These are phyloP conservation scores for Alauda arvensis DNA, from an alignment of 2,797 vertebrate genomes.

Conservation along the genomic window DNA sequence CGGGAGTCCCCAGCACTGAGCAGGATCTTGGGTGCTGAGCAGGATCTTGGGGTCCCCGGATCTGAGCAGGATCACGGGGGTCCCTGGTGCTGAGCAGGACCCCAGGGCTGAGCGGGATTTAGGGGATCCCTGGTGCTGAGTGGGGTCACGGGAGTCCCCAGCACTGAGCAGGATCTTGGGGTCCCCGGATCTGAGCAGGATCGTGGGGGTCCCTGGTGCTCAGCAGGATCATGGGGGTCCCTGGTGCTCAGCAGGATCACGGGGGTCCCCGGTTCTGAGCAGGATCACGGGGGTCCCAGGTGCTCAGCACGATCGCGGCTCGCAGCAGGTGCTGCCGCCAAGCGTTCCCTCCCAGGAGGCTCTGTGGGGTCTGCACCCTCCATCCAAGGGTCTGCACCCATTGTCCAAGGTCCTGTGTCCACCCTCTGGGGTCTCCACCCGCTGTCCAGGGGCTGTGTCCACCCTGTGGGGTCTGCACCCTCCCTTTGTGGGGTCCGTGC, in stretches of 20 bases:
- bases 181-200: not conserved
- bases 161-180: accelerated
- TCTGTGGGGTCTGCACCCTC: no score
- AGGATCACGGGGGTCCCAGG: not conserved
- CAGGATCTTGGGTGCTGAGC: no score
- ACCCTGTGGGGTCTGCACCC: no score
- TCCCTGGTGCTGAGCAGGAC: no score
- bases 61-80: no score
- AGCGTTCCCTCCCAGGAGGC: accelerated
- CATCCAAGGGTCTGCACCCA: no score
- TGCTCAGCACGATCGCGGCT: not conserved
- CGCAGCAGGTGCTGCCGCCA: accelerated
- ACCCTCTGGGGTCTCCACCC: not conserved
- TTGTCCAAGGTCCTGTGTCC: no score
- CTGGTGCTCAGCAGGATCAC: not conserved
- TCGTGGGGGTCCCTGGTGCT: not conserved
- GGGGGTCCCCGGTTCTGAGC: not conserved
- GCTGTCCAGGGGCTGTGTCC: not conserved
- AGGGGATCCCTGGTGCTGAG: not conserved
- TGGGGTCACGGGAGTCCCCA: not conserved
- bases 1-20: no score
- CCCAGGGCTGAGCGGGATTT: no score
- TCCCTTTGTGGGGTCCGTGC: no score
- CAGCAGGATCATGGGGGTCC: not conserved
- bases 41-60: no score